Evolutionary conservation across 2,113 vertebrate genomes (phyloP).

Genomic region (Xiphophorus maculatus): DNA sequence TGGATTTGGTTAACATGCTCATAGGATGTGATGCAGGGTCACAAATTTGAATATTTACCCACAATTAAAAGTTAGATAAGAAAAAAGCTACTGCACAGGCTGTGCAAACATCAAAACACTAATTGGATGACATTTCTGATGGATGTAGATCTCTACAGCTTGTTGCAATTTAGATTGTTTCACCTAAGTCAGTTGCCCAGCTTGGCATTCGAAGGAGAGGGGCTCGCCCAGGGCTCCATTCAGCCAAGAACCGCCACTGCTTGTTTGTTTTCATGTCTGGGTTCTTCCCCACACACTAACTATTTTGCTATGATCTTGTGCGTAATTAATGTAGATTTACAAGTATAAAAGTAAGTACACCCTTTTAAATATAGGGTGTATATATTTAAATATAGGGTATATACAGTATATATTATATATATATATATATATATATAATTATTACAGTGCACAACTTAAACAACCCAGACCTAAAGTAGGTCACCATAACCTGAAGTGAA

Average conservation of each 20-base stretch:
- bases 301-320: not conserved
- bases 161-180: not conserved
- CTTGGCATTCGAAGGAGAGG: not conserved
- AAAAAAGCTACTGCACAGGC: slow-evolving; percentile 1
- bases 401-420: not conserved
- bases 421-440: not conserved
- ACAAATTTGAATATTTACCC: slow-evolving; percentile 11
- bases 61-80: slow-evolving; percentile 11
- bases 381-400: not conserved
- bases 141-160: not conserved
- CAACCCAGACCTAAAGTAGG: not conserved
- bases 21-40: slow-evolving; percentile 11
- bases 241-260: not conserved
- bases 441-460: not conserved
- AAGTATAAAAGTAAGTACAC: not conserved
- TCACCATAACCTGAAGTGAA: not conserved
- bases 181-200: not conserved
- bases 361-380: not conserved
- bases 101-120: not conserved
- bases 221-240: not conserved
- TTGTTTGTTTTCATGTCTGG: not conserved
- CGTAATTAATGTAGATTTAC: not conserved
- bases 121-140: not conserved
- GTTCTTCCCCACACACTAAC: not conserved
- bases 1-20: slow-evolving; percentile 42